Evolutionary conservation across 2,797 vertebrate genomes (phyloP), one percentile per base, ranked within the genome.

Genomic region (Labeo calbasu): DNA sequence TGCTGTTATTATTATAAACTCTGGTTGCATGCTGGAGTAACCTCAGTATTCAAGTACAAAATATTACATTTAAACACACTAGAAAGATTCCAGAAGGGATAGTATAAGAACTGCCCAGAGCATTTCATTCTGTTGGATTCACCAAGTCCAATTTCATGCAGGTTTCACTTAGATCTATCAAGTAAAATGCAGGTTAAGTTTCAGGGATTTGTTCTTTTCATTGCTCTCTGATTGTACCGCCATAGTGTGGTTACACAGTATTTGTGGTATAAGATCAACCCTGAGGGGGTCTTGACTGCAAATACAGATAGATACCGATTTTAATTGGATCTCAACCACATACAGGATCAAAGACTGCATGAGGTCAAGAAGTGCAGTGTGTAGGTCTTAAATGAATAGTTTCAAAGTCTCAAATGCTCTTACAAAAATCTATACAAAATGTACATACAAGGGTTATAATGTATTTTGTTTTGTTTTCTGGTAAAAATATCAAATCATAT

Each of bases 141-240:
- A 79, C 53, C 10, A 69, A 88, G 23, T 76, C 66, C 68, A 73
- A 80, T 77, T 83, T 83, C 36, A 79, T 57, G 50, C 68, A 53
- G 25, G 46, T 86, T 79, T 79, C 61, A 28, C 28, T 8, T 5
- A 50, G 53, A 48, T 82, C 5, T 86, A 76, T 73, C 28, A 69
- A 69, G 68, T 36, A 28, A 43, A 77, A n/a, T 63, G 8, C 72
- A 55, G 46, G 70, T 55, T 57, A 53, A 9, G 28, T 70, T 63
- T 81, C 13, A 25, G 36, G 73, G 59, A 68, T 59, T 77, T 82
- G 51, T 43, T 40, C 53, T 57, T 79, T 21, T 28, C 17, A 9
- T 21, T 81, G 84, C 61, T 23, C 71, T 81, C 36, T 77, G 63
- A 71, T 63, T 71, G 32, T 53, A 40, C 19, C 19, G 3, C 46